phyloP scores from a whole-genome alignment of 2,113 vertebrate genomes.

The Plecotus auritus region DNA sequence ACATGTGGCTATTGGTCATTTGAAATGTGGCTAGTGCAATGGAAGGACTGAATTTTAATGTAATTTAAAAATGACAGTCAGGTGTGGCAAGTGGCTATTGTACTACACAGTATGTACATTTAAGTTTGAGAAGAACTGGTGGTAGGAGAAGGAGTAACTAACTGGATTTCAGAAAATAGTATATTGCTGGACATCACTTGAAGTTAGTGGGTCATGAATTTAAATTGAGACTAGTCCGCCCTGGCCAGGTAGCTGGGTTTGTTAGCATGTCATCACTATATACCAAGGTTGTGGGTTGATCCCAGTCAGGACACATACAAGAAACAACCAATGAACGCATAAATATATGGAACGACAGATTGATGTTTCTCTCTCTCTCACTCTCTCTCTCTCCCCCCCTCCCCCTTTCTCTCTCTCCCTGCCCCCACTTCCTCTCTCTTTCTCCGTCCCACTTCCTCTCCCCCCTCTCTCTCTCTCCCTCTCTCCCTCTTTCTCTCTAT shows the following conservation, averaged over 20 bases:
- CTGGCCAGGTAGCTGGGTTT: too few species aligned
- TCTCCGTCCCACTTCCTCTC: too few species aligned
- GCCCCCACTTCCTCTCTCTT: too few species aligned
- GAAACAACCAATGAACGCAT: too few species aligned
- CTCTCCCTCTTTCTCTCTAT: too few species aligned
- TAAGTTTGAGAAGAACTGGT: neutral
- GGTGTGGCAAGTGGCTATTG: neutral
- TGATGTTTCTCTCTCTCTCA: too few species aligned
- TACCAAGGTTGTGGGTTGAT: too few species aligned
- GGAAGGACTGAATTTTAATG: neutral
- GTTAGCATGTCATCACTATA: too few species aligned
- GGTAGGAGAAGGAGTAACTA: neutral
- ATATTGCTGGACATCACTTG: neutral
- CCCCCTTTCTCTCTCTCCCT: too few species aligned
- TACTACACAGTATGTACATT: neutral
- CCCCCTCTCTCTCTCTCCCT: too few species aligned
- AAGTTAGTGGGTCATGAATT: neutral
- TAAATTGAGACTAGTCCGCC: neutral
- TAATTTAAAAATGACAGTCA: neutral
- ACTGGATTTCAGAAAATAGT: neutral
- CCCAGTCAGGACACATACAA: too few species aligned
- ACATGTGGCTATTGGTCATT: neutral
- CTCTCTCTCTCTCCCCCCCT: fast-evolving
- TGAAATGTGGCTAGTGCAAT: neutral
- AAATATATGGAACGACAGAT: too few species aligned